A percentile compares a stretch with the other conserved stretches of the same genome.
Evolutionary conservation across 53 echinoderm and acorn worm genomes (phyloP).

Genomic region (Hippasteria phrygiana): DNA sequence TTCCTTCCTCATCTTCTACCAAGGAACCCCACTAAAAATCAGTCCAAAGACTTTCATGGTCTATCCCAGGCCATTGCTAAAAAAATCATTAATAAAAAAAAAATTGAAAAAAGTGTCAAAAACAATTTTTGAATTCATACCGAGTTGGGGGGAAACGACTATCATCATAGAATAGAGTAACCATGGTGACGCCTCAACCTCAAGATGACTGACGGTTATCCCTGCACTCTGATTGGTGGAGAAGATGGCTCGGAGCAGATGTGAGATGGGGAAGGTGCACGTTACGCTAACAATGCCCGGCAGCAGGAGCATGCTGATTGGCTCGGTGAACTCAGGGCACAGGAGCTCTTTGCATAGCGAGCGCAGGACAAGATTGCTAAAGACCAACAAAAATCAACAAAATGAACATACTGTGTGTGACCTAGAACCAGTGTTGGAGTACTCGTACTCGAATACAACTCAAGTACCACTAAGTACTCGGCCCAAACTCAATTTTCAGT

Average conservation of each 20-base stretch:
- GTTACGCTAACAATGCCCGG: slow-evolving; percentile 74
- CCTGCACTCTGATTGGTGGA: slow-evolving; percentile 56
- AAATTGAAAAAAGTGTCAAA: not conserved
- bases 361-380: slow-evolving; percentile 72
- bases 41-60: no score
- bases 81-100: no score
- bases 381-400: not conserved
- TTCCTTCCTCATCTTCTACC: no score
- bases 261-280: slow-evolving; percentile 67
- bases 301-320: slow-evolving; percentile 87
- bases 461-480: no score
- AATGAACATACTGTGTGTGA: no score
- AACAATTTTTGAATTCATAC: slow-evolving; percentile 63
- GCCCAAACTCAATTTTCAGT: no score
- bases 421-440: no score
- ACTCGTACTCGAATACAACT: no score
- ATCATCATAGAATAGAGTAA: slow-evolving; percentile 90
- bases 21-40: no score
- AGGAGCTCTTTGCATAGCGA: slow-evolving; percentile 85
- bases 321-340: slow-evolving; percentile 85
- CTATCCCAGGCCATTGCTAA: no score
- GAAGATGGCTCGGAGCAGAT: slow-evolving; percentile 80
- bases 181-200: slow-evolving; percentile 86
- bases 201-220: slow-evolving; percentile 35
- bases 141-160: slow-evolving; percentile 75